phyloP scores from a whole-genome alignment of 2,113 vertebrate species.

The Nyctereutes procyonoides region DNA sequence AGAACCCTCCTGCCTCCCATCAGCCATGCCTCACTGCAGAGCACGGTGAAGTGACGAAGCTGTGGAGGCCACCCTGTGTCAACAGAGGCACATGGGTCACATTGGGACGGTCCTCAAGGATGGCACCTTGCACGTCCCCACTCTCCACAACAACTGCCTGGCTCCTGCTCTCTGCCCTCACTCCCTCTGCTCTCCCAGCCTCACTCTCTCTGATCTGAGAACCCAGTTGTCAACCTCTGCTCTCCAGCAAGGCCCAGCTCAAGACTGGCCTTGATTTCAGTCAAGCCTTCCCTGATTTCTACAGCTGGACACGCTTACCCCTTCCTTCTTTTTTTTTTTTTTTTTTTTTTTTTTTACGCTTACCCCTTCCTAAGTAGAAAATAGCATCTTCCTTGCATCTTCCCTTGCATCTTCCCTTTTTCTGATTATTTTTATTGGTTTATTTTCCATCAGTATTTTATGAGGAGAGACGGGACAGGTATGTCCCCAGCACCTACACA shows the following conservation, averaged over 20 bases:
- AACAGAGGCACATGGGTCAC: background rate
- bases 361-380: background rate
- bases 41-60: background rate
- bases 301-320: background rate
- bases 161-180: background rate
- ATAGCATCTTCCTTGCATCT: background rate
- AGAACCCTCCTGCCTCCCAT: background rate
- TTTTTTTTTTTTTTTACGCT: no score
- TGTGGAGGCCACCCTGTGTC: background rate
- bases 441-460: background rate
- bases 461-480: background rate
- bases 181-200: no score
- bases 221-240: background rate
- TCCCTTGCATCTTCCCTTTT: background rate
- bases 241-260: background rate
- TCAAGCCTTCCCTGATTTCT: background rate
- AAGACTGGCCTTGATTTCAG: background rate
- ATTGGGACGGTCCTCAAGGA: background rate
- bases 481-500: background rate
- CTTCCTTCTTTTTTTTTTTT: no score
- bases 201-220: background rate
- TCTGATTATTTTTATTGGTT: background rate
- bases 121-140: background rate
- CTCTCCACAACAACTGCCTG: background rate
- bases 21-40: no score